phyloP scores from a whole-genome alignment of 2,888 invertebrate genomes.

The Leucophora obtusa region DNA sequence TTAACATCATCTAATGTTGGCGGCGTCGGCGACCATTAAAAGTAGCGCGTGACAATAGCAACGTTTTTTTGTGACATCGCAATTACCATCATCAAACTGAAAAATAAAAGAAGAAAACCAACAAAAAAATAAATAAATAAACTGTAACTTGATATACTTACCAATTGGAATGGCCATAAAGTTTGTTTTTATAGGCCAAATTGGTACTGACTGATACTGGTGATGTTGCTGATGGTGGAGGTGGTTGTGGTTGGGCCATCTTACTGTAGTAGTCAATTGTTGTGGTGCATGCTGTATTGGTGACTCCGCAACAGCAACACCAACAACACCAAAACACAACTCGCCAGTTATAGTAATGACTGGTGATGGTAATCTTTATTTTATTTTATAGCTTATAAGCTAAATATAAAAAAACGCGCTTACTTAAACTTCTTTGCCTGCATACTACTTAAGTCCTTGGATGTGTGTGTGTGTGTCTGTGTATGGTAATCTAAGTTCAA shows the following conservation, averaged over 20 bases:
- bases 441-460: not conserved
- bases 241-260: not conserved
- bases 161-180: slow-evolving; percentile 43
- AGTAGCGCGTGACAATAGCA: slow-evolving; percentile 48
- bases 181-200: slow-evolving; percentile 42
- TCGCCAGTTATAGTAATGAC: slow-evolving; percentile 35
- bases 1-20: slow-evolving; percentile 40
- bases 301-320: not conserved
- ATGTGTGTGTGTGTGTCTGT: slow-evolving; percentile 3
- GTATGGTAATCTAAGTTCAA: slow-evolving; percentile 35
- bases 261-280: slow-evolving; percentile 6
- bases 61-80: slow-evolving; percentile 40
- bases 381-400: slow-evolving; percentile 42
- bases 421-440: not conserved
- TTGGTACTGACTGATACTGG: slow-evolving; percentile 35
- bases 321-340: not conserved
- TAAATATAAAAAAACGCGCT: slow-evolving; percentile 43
- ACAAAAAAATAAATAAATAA: slow-evolving; percentile 26
- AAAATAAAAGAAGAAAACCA: slow-evolving; percentile 11
- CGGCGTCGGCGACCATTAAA: slow-evolving; percentile 46
- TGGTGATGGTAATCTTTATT: slow-evolving; percentile 44
- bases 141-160: slow-evolving; percentile 44
- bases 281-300: slow-evolving; percentile 7
- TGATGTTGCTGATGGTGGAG: slow-evolving; percentile 1
- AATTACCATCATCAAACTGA: slow-evolving; percentile 30